Conservation (phyloP, 2,797 vertebrate genomes). For the Pipistrellus pygmaeus region DNA sequence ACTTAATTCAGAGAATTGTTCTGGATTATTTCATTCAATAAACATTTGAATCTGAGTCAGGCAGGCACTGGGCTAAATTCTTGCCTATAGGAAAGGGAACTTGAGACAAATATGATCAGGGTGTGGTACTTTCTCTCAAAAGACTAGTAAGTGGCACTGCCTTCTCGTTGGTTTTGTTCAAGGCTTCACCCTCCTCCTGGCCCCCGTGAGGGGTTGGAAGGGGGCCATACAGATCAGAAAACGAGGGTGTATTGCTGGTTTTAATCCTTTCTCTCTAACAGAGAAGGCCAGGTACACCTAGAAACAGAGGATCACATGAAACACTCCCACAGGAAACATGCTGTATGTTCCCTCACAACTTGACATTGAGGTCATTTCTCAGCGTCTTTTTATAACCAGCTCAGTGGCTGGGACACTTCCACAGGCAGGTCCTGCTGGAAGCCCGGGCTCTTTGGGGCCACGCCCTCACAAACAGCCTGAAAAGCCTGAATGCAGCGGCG, state of each 20-base stretch:
- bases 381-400: not conserved
- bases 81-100: not conserved
- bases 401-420: not conserved
- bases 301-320: not conserved
- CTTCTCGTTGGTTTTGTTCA: not conserved
- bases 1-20: slow-evolving; percentile 35
- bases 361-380: not conserved
- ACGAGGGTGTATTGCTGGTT: accelerated
- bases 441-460: not conserved
- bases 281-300: not conserved
- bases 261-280: not conserved
- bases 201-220: not conserved
- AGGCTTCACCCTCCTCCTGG: not conserved
- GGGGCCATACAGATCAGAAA: not conserved
- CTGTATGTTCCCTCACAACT: not conserved
- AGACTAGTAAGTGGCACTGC: not conserved
- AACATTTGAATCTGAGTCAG: not conserved
- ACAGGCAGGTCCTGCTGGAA: not conserved
- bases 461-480: not conserved
- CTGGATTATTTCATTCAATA: slow-evolving; percentile 4
- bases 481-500: accelerated
- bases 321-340: not conserved
- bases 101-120: not conserved
- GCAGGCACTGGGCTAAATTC: not conserved
- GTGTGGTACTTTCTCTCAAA: not conserved